Percentiles rank a stretch among this genome's conserved stretches.
Evolutionary conservation across 2,797 vertebrate species (phyloP).

Genomic region (Parotocinclus haroldoi): DNA sequence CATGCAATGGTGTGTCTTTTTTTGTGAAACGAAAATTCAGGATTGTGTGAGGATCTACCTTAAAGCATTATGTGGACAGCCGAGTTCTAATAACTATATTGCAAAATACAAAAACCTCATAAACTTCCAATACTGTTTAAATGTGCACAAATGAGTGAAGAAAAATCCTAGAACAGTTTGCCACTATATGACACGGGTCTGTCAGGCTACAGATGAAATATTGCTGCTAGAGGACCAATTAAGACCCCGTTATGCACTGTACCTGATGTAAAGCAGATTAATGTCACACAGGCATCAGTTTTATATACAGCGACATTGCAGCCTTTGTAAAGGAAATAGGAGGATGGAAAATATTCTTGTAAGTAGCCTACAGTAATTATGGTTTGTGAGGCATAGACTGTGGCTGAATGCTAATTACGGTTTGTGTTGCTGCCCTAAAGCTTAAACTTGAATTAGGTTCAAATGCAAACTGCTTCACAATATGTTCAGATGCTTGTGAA

Average conservation of each 20-base stretch:
- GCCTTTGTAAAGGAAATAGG: background rate
- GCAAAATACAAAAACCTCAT: background rate
- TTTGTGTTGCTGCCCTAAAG: no score
- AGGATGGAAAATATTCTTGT: no score
- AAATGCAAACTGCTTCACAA: no score
- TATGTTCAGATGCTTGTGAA: no score
- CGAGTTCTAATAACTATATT: background rate
- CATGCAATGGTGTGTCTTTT: no score
- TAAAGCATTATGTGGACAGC: no score
- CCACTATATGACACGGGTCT: background rate
- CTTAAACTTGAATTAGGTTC: no score
- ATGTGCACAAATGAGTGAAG: background rate
- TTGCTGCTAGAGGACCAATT: background rate
- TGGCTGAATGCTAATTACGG: no score
- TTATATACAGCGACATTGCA: background rate
- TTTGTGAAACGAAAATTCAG: no score
- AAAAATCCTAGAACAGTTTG: background rate
- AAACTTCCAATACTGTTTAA: background rate
- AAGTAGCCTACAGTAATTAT: no score
- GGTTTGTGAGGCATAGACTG: no score
- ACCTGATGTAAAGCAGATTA: background rate
- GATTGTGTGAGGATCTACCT: no score
- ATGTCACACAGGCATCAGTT: background rate
- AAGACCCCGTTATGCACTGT: background rate
- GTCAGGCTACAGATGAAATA: background rate